Base-by-base conservation (phyloP, 2,888 invertebrate genomes). In the Argyresthia albistria region DNA sequence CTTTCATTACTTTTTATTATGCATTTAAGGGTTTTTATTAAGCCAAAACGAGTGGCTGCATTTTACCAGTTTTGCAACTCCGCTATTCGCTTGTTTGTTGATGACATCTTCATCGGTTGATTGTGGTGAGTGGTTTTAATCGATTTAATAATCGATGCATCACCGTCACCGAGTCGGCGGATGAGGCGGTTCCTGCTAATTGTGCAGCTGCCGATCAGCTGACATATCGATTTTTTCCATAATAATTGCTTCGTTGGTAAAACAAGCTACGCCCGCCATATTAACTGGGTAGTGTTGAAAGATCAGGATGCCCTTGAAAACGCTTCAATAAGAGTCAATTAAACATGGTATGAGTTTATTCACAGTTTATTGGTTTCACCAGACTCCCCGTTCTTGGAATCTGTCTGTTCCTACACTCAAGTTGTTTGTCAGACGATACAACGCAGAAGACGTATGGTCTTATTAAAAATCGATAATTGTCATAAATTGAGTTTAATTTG, bases 1-100 rank as follows among this genome's bases (percentile, higher is more conserved):
- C 67, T 67, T 79, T 75, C 76, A 76, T 81, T 76, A 72, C 75
- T 72, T 79, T 83, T 82, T 80, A 79, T 73, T 71, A 70, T 70
- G 63, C 71, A 70, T 75, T 76, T 73, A 79, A 73, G 61, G 56
- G 37, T 39, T 39, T 49, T 39, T 47, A 35, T 47, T 47, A 49
- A 25, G 25, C 25, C 25, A 25, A 25, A 25, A 25, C 6, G 25
- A 25, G 25, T 25, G 25, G 25, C 25, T 25, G 25, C 25, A 6
- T 25, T 25, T 25, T 25, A 25, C 25, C 25, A 4, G 25, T 25
- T 25, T 25, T 25, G 25, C 25, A 25, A 6, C 25, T 25, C 25
- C 25, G 25, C 25, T 4, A n/a, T n/a, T 25, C 25, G 25, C 25
- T 25, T 2, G 25, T 25, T 25, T 25, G 25, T 25, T 25, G 25